Base-by-base conservation (phyloP, 2,113 vertebrate genomes). In the Sylvilagus bachmani region DNA sequence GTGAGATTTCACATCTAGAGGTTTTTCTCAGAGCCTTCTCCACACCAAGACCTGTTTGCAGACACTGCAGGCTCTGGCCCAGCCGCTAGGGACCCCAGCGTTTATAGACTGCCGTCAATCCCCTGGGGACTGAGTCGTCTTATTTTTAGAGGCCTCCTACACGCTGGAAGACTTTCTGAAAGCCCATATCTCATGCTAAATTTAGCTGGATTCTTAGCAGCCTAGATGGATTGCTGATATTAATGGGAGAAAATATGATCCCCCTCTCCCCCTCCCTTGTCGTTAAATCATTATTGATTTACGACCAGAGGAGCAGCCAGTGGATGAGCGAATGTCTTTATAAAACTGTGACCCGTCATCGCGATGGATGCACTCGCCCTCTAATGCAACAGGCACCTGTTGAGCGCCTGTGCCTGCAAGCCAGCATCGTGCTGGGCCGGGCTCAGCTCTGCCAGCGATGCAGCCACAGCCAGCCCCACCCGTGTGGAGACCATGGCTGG, bases 231-330 rank as follows among this genome's bases (percentile, higher is more conserved):
- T 83, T 49, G 83, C 80, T 89, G 79, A 10, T 83, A 90, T 91
- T 97, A 96, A 97, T 96, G 94, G 92, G 84, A 89, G 90, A 95
- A 96, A 97, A 96, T 87, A 27, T 51, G 84, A 93, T 80, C 93
- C 51, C 51, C 80, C 64, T 91, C 70, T 90, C 14, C n/a, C 86
- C 66, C 25, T 24, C 79, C 33, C 86, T 86, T 86, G 73, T 92
- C 85, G 86, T 92, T 91, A 77, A 89, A 64, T 87, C 83, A 70
- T 95, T 71, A 78, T 86, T 84, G 62, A 96, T 81, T 92, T 84
- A 78, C 66, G 88, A 49, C 19, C 36, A 93, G 51, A 92, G 77
- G 87, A 89, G 49, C 61, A 73, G 81, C 55, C 38, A 61, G 53
- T 69, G 80, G 62, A 31, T 84, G 75, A 69, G 44, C 81, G 64